phyloP scores from a whole-genome alignment of 2,888 invertebrate genomes.

The Callyntrura sp. region DNA sequence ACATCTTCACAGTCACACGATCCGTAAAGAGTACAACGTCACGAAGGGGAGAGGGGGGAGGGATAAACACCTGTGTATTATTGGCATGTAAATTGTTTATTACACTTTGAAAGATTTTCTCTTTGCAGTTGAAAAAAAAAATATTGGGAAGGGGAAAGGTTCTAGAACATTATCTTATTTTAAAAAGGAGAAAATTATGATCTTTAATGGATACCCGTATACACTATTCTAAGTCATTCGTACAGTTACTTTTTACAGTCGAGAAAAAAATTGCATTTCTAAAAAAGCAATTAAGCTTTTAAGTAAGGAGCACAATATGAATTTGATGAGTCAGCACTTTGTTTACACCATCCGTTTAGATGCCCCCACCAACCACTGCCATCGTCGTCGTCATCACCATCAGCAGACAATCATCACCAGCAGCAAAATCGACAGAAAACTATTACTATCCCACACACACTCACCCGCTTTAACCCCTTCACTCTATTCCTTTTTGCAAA shows the following conservation, averaged over 20 bases:
- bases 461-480: conserved; percentile 20
- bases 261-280: neutral
- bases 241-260: conserved; percentile 26
- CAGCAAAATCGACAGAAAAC: conserved; percentile 58
- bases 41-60: neutral
- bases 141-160: conserved; percentile 21
- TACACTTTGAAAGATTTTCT: neutral
- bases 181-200: conserved; percentile 46
- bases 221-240: neutral
- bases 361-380: neutral
- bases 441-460: conserved; percentile 66
- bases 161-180: neutral
- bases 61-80: neutral
- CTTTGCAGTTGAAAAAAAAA: neutral
- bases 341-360: neutral
- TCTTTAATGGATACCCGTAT: neutral
- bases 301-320: conserved; percentile 46
- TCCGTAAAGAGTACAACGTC: conserved; percentile 2
- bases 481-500: conserved; percentile 66
- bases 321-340: conserved; percentile 63
- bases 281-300: conserved; percentile 54
- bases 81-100: conserved; percentile 37
- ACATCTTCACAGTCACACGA: neutral
- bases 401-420: conserved; percentile 44
- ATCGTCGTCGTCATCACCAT: conserved; percentile 22